These are phyloP conservation scores for Drosophila lutescens DNA, from an alignment of 2,888 invertebrate genomes.

Conservation along the genomic window DNA sequence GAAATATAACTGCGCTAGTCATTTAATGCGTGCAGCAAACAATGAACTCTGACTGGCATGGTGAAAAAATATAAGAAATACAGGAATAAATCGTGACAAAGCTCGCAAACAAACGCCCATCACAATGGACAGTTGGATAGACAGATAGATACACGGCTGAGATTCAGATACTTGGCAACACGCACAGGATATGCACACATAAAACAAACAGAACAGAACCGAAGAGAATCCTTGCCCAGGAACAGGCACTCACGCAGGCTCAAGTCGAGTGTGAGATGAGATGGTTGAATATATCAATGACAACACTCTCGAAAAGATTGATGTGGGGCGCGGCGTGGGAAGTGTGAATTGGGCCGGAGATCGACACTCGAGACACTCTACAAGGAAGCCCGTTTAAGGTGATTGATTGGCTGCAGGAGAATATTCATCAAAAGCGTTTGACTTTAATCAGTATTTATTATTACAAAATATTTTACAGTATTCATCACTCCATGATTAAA, in stretches of 20 bases:
- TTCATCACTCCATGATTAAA: no score
- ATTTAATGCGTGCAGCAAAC: slow-evolving; percentile 64
- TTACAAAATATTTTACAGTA: not conserved
- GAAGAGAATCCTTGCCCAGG: slow-evolving; percentile 41
- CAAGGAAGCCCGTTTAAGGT: slow-evolving; percentile 21
- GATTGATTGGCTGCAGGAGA: slow-evolving; percentile 32
- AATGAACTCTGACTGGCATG: slow-evolving; percentile 60
- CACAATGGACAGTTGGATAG: slow-evolving; percentile 72
- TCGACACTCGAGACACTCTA: slow-evolving; percentile 38
- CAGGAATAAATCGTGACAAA: slow-evolving; percentile 73
- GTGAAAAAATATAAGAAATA: slow-evolving; percentile 34
- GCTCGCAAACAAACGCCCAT: slow-evolving; percentile 64
- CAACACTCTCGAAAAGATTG: slow-evolving; percentile 63
- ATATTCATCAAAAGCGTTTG: slow-evolving; percentile 9
- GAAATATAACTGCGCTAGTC: slow-evolving; percentile 47
- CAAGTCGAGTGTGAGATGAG: slow-evolving; percentile 43
- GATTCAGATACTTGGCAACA: slow-evolving; percentile 53
- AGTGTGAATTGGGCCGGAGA: slow-evolving; percentile 20
- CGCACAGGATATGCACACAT: slow-evolving; percentile 67
- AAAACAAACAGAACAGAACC: slow-evolving; percentile 54
- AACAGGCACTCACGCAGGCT: slow-evolving; percentile 27
- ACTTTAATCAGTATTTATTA: not conserved
- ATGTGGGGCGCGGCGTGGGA: slow-evolving; percentile 35
- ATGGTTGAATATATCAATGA: slow-evolving; percentile 53
- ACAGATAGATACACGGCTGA: slow-evolving; percentile 52